Percentiles rank a stretch among this genome's conserved stretches.
Evolutionary conservation across 2,113 vertebrate genomes (phyloP).

Genomic region (Sylvietta virens): DNA sequence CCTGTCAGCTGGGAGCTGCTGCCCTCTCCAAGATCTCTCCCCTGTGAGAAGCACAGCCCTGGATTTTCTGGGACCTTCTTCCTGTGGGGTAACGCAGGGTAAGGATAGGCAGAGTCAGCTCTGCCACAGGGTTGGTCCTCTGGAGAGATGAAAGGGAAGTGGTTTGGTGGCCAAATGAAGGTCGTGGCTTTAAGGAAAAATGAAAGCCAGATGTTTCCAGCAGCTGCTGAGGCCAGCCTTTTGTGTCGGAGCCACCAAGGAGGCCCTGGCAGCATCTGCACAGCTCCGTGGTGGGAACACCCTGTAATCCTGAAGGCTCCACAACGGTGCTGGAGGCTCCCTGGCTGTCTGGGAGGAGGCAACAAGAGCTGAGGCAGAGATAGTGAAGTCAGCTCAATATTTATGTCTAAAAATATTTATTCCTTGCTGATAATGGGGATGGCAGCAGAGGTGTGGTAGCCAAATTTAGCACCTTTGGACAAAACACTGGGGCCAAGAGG

Average conservation of each 20-base stretch:
- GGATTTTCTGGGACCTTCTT: background rate
- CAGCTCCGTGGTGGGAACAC: background rate
- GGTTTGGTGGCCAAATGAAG: constrained; percentile 46
- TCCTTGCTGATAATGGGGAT: background rate
- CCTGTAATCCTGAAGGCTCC: background rate
- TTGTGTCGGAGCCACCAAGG: background rate
- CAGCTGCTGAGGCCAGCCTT: constrained; percentile 4
- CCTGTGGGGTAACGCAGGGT: background rate
- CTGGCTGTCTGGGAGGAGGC: background rate
- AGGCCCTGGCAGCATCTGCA: background rate
- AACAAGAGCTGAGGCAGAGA: background rate
- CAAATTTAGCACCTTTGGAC: background rate
- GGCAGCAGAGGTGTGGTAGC: background rate
- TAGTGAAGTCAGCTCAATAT: background rate
- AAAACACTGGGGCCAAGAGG: background rate
- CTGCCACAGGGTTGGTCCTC: constrained; percentile 8
- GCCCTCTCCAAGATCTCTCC: background rate
- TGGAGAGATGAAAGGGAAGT: constrained; percentile 32
- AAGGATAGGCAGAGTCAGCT: constrained; percentile 6
- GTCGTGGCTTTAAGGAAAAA: constrained; percentile 10
- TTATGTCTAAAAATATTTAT: background rate
- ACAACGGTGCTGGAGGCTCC: background rate
- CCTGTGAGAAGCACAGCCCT: background rate
- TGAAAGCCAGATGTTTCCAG: constrained; percentile 55
- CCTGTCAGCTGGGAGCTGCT: background rate